Conservation (phyloP, 2,888 invertebrate genomes). For the Drosophila ezoana region DNA sequence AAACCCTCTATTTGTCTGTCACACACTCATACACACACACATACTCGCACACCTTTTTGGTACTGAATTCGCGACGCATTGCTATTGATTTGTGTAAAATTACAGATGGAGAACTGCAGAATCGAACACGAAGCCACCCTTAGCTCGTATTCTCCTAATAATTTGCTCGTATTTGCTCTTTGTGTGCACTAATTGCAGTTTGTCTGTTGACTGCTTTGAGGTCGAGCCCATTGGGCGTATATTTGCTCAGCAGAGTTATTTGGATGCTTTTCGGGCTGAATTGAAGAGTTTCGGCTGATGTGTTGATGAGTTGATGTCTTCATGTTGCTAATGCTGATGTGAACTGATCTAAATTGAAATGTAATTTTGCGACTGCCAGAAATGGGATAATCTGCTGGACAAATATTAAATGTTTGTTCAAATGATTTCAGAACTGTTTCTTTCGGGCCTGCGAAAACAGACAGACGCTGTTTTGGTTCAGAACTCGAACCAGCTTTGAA, state of each 20-base stretch:
- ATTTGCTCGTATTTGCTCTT: slow-evolving; percentile 59
- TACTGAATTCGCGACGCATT: slow-evolving; percentile 52
- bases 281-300: slow-evolving; percentile 26
- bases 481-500: too few relatives aligned
- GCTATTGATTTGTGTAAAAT: slow-evolving; percentile 64
- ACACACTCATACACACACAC: slow-evolving; percentile 6
- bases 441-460: background rate
- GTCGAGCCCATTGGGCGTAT: slow-evolving; percentile 42
- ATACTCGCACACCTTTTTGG: slow-evolving; percentile 27
- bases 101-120: slow-evolving; percentile 43
- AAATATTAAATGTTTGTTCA: slow-evolving; percentile 40
- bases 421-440: slow-evolving; percentile 6
- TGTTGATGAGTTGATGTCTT: slow-evolving; percentile 1
- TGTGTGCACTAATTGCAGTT: slow-evolving; percentile 71
- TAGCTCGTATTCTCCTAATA: slow-evolving; percentile 11
- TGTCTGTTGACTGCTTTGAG: slow-evolving; percentile 43
- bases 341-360: slow-evolving; percentile 57
- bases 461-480: too few relatives aligned
- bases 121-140: slow-evolving; percentile 29
- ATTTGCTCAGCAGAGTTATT: slow-evolving; percentile 58
- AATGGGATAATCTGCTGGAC: slow-evolving; percentile 34
- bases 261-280: slow-evolving; percentile 40
- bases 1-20: slow-evolving; percentile 20
- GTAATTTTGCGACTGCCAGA: slow-evolving; percentile 40
- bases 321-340: slow-evolving; percentile 18